A percentile compares a stretch with the other conserved stretches of the same genome.
phyloP scores from a whole-genome alignment of 2,113 vertebrate genomes.

The Ciconia maguari region DNA sequence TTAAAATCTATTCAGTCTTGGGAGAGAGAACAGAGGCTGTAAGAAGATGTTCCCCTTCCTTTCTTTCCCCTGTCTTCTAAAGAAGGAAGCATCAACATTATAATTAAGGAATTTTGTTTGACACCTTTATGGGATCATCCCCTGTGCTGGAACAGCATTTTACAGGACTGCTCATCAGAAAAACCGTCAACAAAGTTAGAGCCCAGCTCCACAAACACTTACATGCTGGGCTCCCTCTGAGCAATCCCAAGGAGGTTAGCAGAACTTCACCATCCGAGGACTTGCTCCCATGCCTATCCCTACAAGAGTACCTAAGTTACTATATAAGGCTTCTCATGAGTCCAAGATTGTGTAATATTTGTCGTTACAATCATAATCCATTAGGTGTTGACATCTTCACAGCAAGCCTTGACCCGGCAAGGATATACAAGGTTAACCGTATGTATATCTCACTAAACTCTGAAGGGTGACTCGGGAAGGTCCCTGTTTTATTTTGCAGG shows the following conservation, averaged over 20 bases:
- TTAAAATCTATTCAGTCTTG: background rate
- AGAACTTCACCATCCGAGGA: background rate
- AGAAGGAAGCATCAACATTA: background rate
- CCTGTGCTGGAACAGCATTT: background rate
- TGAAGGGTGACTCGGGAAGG: background rate
- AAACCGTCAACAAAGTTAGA: background rate
- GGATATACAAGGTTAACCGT: background rate
- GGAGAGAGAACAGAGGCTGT: background rate
- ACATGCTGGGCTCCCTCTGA: background rate
- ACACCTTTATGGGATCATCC: background rate
- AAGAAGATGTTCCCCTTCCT: background rate
- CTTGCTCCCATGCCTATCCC: background rate
- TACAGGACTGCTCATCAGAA: background rate
- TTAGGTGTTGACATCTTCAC: background rate
- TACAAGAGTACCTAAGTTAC: slow-evolving; percentile 5
- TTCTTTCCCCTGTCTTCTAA: background rate
- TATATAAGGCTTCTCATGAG: background rate
- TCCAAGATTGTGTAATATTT: background rate
- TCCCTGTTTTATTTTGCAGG: background rate
- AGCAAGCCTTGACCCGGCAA: background rate
- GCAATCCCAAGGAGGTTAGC: background rate
- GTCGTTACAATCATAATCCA: background rate
- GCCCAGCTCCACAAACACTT: background rate
- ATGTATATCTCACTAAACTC: background rate
- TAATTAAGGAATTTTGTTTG: background rate